Evolutionary conservation across 1,140 invertebrate species (phyloP), one percentile per base, ranked within the genome.

Genomic region (Drosophila prosaltans): DNA sequence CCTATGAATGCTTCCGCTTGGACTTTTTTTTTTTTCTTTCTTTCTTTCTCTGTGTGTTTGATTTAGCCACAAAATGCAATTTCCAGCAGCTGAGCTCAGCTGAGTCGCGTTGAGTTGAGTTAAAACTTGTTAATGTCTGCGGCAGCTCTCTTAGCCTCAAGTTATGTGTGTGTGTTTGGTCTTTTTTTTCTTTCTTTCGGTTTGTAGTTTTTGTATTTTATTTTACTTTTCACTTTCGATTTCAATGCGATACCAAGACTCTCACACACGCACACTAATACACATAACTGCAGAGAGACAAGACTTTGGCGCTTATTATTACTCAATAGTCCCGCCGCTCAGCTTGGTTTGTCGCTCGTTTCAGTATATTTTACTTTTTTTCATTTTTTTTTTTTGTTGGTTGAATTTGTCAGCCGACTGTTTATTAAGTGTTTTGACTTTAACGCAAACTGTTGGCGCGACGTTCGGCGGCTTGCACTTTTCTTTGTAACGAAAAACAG

Each of bases 401-500:
- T 51, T 83, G 80, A 91, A 90, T 91, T 90, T 90, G 88, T 91
- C 88, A 88, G 80, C 74, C 77, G 76, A 83, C 88, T 80, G 88
- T 91, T 90, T 90, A 90, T 90, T 90, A 91, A 90, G 83, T 86
- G 82, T 91, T 81, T 90, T 78, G 88, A 81, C 88, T 74, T 90
- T 78, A 80, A 78, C 74, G 88, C 88, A 83, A 75, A 91, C 78
- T 88, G 88, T 83, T 90, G 78, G 85, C 85, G 65, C 78, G 84
- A 51, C 45, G 45, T 51, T 51, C 45, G 45, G 24, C 45, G 74
- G 82, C 75, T 57, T 58, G 36, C 11, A 54, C 28, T 57, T 51
- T 59, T 16, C 45, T 43, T n/a, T 45, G 57, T 32, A 58, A 28
- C 57, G 69, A 60, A 11, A 68, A 8, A 1, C 26, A n/a, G 41